A percentile compares a stretch with the other conserved stretches of the same genome.
Evolutionary conservation across 2,113 vertebrate genomes (phyloP).

Genomic region (Bubo scandiacus): DNA sequence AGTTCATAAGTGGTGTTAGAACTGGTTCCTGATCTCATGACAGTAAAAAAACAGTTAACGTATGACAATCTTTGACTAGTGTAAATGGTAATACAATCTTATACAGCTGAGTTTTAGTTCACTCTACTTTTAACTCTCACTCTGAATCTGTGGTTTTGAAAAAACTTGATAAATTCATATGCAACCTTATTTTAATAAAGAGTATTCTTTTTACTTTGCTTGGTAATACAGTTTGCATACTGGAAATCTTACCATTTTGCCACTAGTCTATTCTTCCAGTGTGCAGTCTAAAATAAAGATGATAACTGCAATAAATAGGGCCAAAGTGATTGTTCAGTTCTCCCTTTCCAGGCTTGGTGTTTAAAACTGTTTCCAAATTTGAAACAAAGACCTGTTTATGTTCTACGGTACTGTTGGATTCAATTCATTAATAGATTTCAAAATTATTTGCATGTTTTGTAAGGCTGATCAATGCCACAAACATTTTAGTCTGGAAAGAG

Average conservation of each 20-base stretch:
- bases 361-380: background rate
- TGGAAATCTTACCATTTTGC: background rate
- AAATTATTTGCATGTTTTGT: background rate
- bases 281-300: background rate
- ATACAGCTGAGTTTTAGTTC: background rate
- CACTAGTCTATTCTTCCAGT: background rate
- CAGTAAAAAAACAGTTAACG: background rate
- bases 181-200: background rate
- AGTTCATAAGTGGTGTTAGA: background rate
- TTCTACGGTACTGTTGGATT: background rate
- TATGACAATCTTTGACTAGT: background rate
- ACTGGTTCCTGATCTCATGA: background rate
- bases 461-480: background rate
- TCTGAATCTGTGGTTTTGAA: background rate
- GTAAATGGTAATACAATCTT: background rate
- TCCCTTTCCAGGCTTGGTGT: background rate
- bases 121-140: background rate
- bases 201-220: background rate
- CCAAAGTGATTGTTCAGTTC: background rate
- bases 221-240: background rate
- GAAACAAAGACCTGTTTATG: background rate
- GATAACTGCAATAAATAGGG: background rate
- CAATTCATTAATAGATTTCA: background rate
- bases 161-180: background rate
- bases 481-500: background rate